Evolutionary conservation across 2,888 invertebrate genomes (phyloP), one percentile per base, ranked within the genome.

Genomic region (Tetheella fluctuosa): DNA sequence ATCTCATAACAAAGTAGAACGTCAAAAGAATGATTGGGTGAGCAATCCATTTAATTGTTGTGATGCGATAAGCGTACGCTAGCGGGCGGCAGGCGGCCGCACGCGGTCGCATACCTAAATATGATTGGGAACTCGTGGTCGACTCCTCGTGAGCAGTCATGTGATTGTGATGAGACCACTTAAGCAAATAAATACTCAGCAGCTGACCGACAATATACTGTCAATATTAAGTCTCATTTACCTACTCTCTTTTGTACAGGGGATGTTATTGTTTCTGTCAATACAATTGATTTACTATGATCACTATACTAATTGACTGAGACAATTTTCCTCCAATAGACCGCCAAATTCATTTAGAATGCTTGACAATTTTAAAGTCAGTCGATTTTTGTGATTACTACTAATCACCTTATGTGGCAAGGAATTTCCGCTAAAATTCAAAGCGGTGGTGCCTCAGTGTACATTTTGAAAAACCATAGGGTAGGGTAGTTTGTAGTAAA

Each of bases 121-220:
- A 79, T 85, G 82, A 90, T 89, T 88, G 81, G 84, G 79, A 88
- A 77, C 90, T 89, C 90, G 90, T 90, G 89, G 88, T 79, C 83
- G 73, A 73, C 74, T 82, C 81, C 88, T 87, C 86, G 87, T 88
- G 85, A 88, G 84, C 77, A 77, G 81, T 92, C 92, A 92, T 90
- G 90, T 92, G 91, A 92, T 84, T 85, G 85, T 85, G 84, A 90
- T 90, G 89, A 86, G 85, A 77, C 91, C 91, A 92, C 90, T 92
- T 92, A 89, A 92, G 87, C 89, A 87, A 92, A 91, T 91, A 89
- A 91, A 89, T 80, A 83, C 80, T 72, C 77, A 71, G 74, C 81
- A 76, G 73, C 77, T 81, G 77, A 79, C 80, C 77, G 74, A 79
- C 81, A 75, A 71, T 70, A 77, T 79, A 79, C 77, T 79, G 82